phyloP scores from a whole-genome alignment of 2,113 vertebrate genomes.

The Tursiops truncatus region DNA sequence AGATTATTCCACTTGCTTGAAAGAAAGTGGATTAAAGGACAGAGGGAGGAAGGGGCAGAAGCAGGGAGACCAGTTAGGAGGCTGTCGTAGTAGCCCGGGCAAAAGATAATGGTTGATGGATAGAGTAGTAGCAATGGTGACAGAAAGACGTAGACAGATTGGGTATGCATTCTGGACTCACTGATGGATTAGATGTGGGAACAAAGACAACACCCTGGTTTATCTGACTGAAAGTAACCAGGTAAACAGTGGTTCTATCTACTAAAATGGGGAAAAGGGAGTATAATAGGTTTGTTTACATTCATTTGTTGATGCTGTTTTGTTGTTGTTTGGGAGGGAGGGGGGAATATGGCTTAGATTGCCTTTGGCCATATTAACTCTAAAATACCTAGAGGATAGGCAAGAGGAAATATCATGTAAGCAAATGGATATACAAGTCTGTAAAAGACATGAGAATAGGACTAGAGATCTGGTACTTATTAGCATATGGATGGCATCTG shows the following conservation, averaged over 20 bases:
- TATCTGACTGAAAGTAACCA: neutral
- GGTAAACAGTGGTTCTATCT: neutral
- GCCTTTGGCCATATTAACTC: neutral
- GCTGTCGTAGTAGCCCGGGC: neutral
- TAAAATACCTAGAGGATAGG: neutral
- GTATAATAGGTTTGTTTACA: neutral
- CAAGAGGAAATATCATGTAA: neutral
- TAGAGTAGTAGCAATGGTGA: neutral
- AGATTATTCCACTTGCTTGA: neutral
- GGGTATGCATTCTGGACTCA: neutral
- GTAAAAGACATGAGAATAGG: neutral
- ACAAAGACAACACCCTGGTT: neutral
- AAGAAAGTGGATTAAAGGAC: slow-evolving; percentile 25
- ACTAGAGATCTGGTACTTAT: neutral
- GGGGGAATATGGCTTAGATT: neutral
- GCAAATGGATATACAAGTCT: neutral
- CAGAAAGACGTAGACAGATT: neutral
- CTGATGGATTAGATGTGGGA: neutral
- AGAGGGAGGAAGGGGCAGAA: neutral
- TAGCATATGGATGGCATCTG: neutral
- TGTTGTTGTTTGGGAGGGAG: neutral
- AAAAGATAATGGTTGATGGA: neutral
- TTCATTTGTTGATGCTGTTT: neutral
- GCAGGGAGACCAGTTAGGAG: neutral
- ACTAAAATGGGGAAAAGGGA: neutral